Evolutionary conservation across 2,888 invertebrate species (phyloP).

Genomic region (Pseudolycoriella hygida): DNA sequence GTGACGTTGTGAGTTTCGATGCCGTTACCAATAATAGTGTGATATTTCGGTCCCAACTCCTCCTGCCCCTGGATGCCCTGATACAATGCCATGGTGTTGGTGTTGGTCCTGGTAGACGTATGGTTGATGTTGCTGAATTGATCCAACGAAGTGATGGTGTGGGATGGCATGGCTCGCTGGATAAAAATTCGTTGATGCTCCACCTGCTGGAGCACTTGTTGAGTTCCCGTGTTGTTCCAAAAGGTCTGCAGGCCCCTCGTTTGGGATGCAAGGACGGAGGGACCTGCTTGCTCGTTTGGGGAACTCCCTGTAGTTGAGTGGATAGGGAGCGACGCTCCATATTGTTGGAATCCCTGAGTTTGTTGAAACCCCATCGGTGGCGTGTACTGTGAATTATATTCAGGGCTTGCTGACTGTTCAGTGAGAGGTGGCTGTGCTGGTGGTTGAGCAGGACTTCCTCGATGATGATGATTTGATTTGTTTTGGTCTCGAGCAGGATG

Average conservation of each 20-base stretch:
- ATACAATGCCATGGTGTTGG: constrained; percentile 27
- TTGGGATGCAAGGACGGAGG: constrained; percentile 72
- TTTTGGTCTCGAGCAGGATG: constrained; percentile 58
- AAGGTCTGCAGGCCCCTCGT: constrained; percentile 84
- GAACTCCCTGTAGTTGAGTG: constrained; percentile 46
- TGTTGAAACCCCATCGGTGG: constrained; percentile 14
- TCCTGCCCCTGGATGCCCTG: constrained; percentile 38
- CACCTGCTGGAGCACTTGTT: constrained; percentile 19
- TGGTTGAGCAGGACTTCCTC: constrained; percentile 32
- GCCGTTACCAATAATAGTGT: constrained; percentile 69
- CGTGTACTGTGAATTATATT: constrained; percentile 24
- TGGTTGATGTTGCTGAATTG: constrained; percentile 27
- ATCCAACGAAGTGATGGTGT: constrained; percentile 21
- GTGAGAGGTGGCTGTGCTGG: constrained; percentile 32
- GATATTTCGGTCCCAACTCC: constrained; percentile 43
- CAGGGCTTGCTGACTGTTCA: constrained; percentile 40
- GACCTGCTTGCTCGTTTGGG: constrained; percentile 94
- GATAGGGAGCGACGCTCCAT: constrained; percentile 30
- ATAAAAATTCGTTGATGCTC: constrained; percentile 18
- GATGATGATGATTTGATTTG: constrained; percentile 20
- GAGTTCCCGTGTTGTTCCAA: constrained; percentile 36
- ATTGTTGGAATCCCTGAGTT: constrained; percentile 25
- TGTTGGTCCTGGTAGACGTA: constrained; percentile 27
- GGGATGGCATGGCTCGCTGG: constrained; percentile 14
- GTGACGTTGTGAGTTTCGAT: not conserved